phyloP scores from a whole-genome alignment of 1,140 invertebrate genomes.

The Drosophila pseudoananassae region DNA sequence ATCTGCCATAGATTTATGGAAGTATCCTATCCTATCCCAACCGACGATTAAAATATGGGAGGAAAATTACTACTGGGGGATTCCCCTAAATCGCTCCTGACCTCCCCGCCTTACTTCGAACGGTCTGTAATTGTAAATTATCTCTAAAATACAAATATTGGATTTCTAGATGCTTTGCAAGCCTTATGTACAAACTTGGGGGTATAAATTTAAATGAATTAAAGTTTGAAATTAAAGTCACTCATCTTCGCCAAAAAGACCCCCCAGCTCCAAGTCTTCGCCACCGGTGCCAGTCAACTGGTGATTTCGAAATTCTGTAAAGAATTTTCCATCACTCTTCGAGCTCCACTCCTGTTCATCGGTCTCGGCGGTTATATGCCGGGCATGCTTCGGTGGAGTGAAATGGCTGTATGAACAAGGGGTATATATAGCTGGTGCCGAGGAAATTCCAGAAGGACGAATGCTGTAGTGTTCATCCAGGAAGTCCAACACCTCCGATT shows the following conservation, averaged over 20 bases:
- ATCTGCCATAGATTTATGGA: too few species aligned
- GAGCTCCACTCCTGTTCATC: slow-evolving; percentile 54
- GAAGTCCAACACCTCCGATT: slow-evolving; percentile 89
- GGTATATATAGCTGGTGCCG: slow-evolving; percentile 36
- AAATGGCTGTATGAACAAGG: slow-evolving; percentile 67
- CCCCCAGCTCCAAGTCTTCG: slow-evolving; percentile 55
- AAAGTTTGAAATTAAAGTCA: slow-evolving; percentile 18
- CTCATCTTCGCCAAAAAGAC: slow-evolving; percentile 46
- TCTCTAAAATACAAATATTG: too few species aligned
- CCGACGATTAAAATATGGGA: too few species aligned
- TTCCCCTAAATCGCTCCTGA: too few species aligned
- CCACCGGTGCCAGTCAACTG: slow-evolving; percentile 30
- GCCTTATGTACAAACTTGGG: background rate
- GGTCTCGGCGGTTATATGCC: slow-evolving; percentile 49
- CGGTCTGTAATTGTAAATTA: too few species aligned
- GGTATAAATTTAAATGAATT: background rate
- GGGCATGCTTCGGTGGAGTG: slow-evolving; percentile 57
- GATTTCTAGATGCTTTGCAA: too few species aligned
- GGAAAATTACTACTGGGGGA: too few species aligned
- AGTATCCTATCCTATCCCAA: too few species aligned
- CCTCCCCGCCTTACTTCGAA: too few species aligned
- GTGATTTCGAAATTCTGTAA: slow-evolving; percentile 64
- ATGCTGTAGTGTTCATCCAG: slow-evolving; percentile 83
- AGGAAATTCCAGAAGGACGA: slow-evolving; percentile 7
- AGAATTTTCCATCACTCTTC: slow-evolving; percentile 69